phyloP scores from a whole-genome alignment of 2,113 vertebrate genomes.

The Blennius ocellaris region DNA sequence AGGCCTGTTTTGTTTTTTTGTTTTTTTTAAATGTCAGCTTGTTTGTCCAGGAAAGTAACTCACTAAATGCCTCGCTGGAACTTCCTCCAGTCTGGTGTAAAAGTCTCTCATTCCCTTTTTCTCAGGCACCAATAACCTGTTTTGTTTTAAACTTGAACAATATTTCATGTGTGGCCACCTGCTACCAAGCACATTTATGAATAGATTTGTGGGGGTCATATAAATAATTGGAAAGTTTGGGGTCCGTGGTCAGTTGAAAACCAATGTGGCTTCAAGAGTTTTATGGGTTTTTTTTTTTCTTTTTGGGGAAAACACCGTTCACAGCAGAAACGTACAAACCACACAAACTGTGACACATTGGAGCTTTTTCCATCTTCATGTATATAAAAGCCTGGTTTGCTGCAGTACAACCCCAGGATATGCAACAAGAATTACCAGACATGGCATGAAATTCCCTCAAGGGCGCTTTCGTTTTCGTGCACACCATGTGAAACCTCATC shows the following conservation, averaged over 20 bases:
- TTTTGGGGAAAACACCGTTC: neutral
- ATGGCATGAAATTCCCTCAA: slow-evolving; percentile 6
- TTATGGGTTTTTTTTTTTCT: neutral
- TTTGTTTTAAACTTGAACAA: too few species aligned
- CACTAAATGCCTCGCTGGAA: too few species aligned
- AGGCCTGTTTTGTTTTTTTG: too few species aligned
- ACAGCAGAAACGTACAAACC: neutral
- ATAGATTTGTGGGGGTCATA: too few species aligned
- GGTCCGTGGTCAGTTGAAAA: neutral
- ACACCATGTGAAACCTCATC: slow-evolving; percentile 28
- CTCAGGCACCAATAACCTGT: too few species aligned
- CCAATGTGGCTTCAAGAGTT: neutral
- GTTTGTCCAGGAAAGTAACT: too few species aligned
- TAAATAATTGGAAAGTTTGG: too few species aligned
- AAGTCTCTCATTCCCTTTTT: too few species aligned
- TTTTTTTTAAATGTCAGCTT: too few species aligned
- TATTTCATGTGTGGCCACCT: too few species aligned
- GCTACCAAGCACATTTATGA: too few species aligned
- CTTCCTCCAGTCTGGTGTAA: too few species aligned
- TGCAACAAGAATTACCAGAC: slow-evolving; percentile 2
- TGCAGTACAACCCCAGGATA: neutral
- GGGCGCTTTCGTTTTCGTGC: slow-evolving; percentile 2
- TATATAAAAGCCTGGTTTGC: neutral
- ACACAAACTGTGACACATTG: neutral
- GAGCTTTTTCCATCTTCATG: neutral